Evolutionary conservation across 2,888 invertebrate genomes (phyloP).

Genomic region (Hemicrepidius hirtus): DNA sequence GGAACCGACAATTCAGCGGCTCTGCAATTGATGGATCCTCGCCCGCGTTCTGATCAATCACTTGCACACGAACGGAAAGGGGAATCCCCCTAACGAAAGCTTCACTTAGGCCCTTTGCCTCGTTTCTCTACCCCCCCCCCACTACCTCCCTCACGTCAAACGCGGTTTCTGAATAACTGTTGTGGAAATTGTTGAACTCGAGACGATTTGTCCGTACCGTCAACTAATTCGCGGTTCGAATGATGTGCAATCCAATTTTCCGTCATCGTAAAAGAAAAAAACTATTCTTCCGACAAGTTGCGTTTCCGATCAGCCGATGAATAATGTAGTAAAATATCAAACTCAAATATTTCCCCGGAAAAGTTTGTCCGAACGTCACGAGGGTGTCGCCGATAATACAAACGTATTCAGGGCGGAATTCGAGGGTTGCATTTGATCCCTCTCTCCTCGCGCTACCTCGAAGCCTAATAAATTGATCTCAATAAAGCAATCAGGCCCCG

Average conservation of each 20-base stretch:
- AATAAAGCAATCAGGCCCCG: conserved; percentile 33
- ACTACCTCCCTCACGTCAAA: neutral
- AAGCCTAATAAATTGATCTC: conserved; percentile 39
- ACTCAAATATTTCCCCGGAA: conserved; percentile 6
- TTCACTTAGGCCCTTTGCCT: conserved; percentile 8
- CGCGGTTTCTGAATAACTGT: conserved; percentile 1
- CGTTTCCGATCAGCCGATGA: conserved; percentile 20
- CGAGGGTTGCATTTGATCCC: conserved; percentile 9
- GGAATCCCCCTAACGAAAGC: conserved; percentile 17
- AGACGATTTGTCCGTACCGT: conserved; percentile 5
- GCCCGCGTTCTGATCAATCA: conserved; percentile 24
- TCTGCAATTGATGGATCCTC: conserved; percentile 23
- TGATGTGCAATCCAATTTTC: too few species aligned
- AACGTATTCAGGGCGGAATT: conserved; percentile 20
- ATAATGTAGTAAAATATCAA: conserved; percentile 22
- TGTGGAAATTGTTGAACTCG: neutral
- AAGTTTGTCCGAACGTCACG: conserved; percentile 24
- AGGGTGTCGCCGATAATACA: conserved; percentile 10
- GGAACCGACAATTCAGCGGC: conserved; percentile 25
- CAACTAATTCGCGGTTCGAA: too few species aligned
- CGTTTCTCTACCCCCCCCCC: too few species aligned
- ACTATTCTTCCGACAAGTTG: conserved; percentile 23
- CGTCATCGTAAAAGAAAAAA: neutral
- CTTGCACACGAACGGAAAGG: conserved; percentile 5
- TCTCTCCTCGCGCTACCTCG: neutral